Evolutionary conservation across 2,888 invertebrate species (phyloP), one percentile per base, ranked within the genome.

Genomic region (Acrobasis suavella): DNA sequence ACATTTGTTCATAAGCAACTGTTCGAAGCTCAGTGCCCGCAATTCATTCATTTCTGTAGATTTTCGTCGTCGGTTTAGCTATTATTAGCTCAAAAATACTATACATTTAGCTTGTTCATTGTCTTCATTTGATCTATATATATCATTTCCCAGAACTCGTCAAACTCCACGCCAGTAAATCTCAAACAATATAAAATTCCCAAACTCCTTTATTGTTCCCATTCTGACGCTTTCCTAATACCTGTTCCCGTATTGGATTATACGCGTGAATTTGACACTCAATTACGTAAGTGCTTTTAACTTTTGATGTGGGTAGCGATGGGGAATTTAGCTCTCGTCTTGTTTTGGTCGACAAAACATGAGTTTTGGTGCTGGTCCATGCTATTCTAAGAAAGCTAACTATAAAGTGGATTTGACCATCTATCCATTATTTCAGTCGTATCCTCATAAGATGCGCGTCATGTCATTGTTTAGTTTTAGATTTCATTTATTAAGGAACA

Each of bases 261-360:
- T 42, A 46, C 56, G 32, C 14, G 42, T 46, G 56, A 56, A 56
- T 56, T 56, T 56, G 56, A 56, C 56, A 56, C 56, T 56, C 56
- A 56, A 56, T 56, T 56, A 56, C 56, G 42, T 22, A 22, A 17
- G 17, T 14, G 56, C 46, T 56, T 56, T 56, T 56, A 56, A 56
- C 56, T 56, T 56, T 46, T 56, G 56, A 56, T 14, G 42, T 42
- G 56, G 56, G 56, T 56, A 39, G 15, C 16, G 39, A 12, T 39
- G 56, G 56, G 56, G 56, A 22, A 42, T 42, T 56, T 17, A 16
- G 9, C 42, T 56, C 42, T 56, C 46, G n/a, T 5, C 46, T 46
- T 46, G 46, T 14, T 46, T n/a, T 1, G 14, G 46, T 46, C 5
- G 10, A 46, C n/a, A 6, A 14, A 46, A 46, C 14, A 5, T 12